Evolutionary conservation across 2,888 invertebrate species (phyloP), one percentile per base, ranked within the genome.

Genomic region (Scaptomyza tumidula): DNA sequence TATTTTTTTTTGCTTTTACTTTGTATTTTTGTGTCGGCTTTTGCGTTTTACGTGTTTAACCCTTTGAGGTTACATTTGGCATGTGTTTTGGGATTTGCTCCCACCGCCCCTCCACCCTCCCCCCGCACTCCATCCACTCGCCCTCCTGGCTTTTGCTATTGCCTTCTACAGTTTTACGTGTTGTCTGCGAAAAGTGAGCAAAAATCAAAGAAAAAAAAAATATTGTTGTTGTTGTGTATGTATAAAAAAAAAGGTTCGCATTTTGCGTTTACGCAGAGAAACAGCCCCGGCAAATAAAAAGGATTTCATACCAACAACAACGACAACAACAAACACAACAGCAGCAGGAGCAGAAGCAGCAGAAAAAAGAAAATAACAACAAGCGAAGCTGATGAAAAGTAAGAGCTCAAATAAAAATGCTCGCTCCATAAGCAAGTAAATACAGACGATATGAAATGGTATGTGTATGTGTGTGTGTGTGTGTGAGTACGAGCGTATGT

Each of bases 41-140:
- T 85, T 86, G 88, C 88, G 79, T 85, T 85, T 88, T 89, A 80
- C 89, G 85, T 88, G 89, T 85, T 85, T 89, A 85, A 89, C 85
- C 85, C 89, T 85, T 85, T 89, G 85, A 85, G 89, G 89, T 85
- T 85, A 86, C 86, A 86, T 85, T 88, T 88, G 89, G 89, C 78
- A 80, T 82, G 79, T 87, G 88, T 83, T 86, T 80, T 68, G 74
- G 67, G 65, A 68, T 69, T 58, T 27, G 44, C 44, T 16, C 54
- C 45, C 9, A 3, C n/a, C 19, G 1, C 19, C 37, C 27, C 16
- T 19, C 0, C 16, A 9, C 11, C 16, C 31, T 16, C 13, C 1
- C 9, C 31, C 13, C 1, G 6, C 31, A 39, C 10, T 4, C 2
- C 29, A 2, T 10, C 29, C 16, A 19, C 41, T 7, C 11, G 4